A percentile compares a stretch with the other conserved stretches of the same genome.
Conservation (phyloP, 2,113 vertebrate genomes). For the Hassar affinis region DNA sequence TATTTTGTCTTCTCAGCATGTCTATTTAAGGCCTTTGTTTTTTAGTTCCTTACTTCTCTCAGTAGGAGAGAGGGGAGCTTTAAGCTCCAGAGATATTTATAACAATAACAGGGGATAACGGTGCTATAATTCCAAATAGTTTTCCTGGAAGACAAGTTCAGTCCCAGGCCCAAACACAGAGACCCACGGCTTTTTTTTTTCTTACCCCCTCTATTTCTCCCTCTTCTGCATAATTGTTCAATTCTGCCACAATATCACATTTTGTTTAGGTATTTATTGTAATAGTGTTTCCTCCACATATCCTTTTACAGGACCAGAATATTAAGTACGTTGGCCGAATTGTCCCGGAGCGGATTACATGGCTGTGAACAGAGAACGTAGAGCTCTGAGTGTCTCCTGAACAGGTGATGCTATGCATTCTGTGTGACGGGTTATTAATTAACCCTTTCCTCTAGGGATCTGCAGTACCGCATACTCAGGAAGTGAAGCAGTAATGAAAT, state of each 20-base stretch:
- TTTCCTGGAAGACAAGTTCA: slow-evolving; percentile 49
- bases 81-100: slow-evolving; percentile 49
- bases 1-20: slow-evolving; percentile 25
- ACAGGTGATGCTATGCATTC: slow-evolving; percentile 10
- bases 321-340: background rate
- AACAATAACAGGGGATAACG: slow-evolving; percentile 46
- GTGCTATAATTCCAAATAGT: slow-evolving; percentile 44
- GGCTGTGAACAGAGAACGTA: slow-evolving; percentile 26
- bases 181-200: background rate
- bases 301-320: slow-evolving; percentile 21
- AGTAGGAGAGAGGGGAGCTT: slow-evolving; percentile 20
- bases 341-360: background rate
- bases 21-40: slow-evolving; percentile 52
- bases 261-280: slow-evolving; percentile 26
- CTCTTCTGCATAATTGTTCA: slow-evolving; percentile 15
- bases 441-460: background rate
- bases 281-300: background rate
- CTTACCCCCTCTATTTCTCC: background rate
- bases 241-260: slow-evolving; percentile 17
- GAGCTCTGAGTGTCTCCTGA: background rate
- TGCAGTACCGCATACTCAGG: background rate
- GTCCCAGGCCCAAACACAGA: slow-evolving; percentile 15
- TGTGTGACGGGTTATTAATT: slow-evolving; percentile 11
- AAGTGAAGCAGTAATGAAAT: background rate
- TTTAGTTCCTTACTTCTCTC: slow-evolving; percentile 15